Base-by-base conservation (phyloP, 2,113 vertebrate species). In the Dendrocopos noguchii region DNA sequence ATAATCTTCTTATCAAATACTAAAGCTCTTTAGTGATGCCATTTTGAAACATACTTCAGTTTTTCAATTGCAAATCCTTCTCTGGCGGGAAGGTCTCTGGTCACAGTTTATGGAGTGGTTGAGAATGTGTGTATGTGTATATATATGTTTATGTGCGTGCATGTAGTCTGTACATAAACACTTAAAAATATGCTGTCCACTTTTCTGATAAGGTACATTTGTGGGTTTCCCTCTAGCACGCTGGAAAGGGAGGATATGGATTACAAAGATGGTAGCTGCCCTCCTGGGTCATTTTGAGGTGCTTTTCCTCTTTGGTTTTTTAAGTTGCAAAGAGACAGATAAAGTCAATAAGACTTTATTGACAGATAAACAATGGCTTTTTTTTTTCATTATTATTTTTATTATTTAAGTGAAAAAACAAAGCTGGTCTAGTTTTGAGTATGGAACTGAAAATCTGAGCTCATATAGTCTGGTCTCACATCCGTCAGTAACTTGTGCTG, bases 1-100 rank as follows among this genome's bases (percentile, higher is more conserved):
- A 83, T 96, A 96, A 95, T 96, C 95, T 96, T 91, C 95, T 96
- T 95, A 96, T 96, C 96, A 95, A 90, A 90, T 93, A 65, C 76
- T 13, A 53, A 87, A 95, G 90, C 93, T 95, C 95, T 96, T 95
- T 96, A 95, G 90, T 80, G 91, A 93, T 96, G 91, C 93, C 94
- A 90, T 96, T 96, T 96, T 93, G 82, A 91, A 96, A 92, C 10
- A 3, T 74, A 83, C 85, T 94, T 90, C 4, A 12, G 70, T 72
- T 94, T 96, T 96, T 96, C 94, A 96, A 94, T 95, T 94, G 82
- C 90, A 95, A 33, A 91, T 96, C 89, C 82, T 93, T 92, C 71
- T 81, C 61, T 78, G 57, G 20, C 91, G 95, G 57, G 89, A 92
- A 90, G 80, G 76, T 79, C 66, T 90, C 75, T 80, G 47, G 55